A percentile compares a stretch with the other conserved stretches of the same genome.
phyloP scores from a whole-genome alignment of 1,140 invertebrate species.

The Pararge aegeria region DNA sequence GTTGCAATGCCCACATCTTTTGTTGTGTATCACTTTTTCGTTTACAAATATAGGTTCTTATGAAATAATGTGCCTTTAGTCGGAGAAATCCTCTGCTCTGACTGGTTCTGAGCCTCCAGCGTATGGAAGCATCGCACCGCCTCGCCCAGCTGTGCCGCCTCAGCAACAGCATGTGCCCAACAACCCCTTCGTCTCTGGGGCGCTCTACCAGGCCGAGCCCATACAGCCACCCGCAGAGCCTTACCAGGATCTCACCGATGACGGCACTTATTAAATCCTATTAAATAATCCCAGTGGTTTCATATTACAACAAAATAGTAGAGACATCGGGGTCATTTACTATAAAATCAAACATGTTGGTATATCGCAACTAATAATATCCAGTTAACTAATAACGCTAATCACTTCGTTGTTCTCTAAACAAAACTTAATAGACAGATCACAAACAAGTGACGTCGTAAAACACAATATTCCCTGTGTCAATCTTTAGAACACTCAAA shows the following conservation, averaged over 20 bases:
- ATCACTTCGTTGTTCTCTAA: too few relatives aligned
- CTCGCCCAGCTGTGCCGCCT: slow-evolving; percentile 55
- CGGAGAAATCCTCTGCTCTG: slow-evolving; percentile 60
- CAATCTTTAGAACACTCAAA: too few relatives aligned
- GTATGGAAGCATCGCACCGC: slow-evolving; percentile 74
- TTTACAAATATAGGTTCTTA: too few relatives aligned
- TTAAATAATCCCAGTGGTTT: background rate
- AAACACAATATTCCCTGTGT: too few relatives aligned
- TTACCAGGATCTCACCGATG: slow-evolving; percentile 79
- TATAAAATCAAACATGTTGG: background rate
- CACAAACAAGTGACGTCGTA: too few relatives aligned
- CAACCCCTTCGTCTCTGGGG: slow-evolving; percentile 82
- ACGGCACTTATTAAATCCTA: slow-evolving; percentile 78
- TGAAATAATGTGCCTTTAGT: too few relatives aligned
- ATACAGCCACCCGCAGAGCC: slow-evolving; percentile 82
- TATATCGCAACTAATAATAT: too few relatives aligned
- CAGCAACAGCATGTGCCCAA: slow-evolving; percentile 78
- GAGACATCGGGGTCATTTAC: background rate
- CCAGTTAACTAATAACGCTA: too few relatives aligned
- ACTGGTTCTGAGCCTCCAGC: slow-evolving; percentile 62
- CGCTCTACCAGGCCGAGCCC: slow-evolving; percentile 76
- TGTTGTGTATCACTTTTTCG: too few relatives aligned
- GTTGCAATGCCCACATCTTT: too few relatives aligned
- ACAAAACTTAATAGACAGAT: too few relatives aligned
- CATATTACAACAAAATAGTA: background rate